These are phyloP conservation scores for Nyctibius grandis DNA, from an alignment of 2,797 vertebrate species.

Conservation along the genomic window DNA sequence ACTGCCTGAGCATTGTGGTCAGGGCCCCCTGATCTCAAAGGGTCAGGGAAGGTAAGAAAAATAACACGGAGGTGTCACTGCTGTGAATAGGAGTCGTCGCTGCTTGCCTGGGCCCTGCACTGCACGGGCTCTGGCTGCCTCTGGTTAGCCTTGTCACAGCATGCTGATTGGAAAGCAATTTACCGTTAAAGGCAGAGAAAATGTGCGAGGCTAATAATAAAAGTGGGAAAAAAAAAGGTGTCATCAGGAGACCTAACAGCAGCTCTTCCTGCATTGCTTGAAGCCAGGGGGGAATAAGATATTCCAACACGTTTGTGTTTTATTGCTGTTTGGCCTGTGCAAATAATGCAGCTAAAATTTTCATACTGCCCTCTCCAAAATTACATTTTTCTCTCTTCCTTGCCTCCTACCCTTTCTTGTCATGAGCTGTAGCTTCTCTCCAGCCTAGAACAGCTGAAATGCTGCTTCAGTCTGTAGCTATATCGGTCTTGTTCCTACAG, in stretches of 20 bases:
- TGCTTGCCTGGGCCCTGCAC: slow-evolving; percentile 72
- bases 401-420: background rate
- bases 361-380: background rate
- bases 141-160: slow-evolving; percentile 77
- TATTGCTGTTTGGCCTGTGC: background rate
- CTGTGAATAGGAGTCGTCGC: slow-evolving; percentile 68
- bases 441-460: background rate
- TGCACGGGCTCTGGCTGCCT: slow-evolving; percentile 73
- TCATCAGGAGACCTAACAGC: background rate
- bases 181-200: slow-evolving; percentile 52
- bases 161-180: slow-evolving; percentile 81
- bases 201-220: slow-evolving; percentile 54
- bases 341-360: background rate
- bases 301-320: background rate
- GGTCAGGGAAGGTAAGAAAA: slow-evolving; percentile 84
- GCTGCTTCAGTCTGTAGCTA: background rate
- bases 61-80: slow-evolving; percentile 79
- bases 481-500: background rate
- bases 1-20: slow-evolving; percentile 56
- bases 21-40: slow-evolving; percentile 78
- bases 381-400: background rate
- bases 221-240: background rate
- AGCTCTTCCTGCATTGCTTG: background rate
- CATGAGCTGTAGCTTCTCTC: background rate
- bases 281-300: background rate